Percentiles rank a stretch among this genome's conserved stretches.
These are phyloP conservation scores for Volucella inanis DNA, from an alignment of 2,888 invertebrate genomes.

Conservation along the genomic window DNA sequence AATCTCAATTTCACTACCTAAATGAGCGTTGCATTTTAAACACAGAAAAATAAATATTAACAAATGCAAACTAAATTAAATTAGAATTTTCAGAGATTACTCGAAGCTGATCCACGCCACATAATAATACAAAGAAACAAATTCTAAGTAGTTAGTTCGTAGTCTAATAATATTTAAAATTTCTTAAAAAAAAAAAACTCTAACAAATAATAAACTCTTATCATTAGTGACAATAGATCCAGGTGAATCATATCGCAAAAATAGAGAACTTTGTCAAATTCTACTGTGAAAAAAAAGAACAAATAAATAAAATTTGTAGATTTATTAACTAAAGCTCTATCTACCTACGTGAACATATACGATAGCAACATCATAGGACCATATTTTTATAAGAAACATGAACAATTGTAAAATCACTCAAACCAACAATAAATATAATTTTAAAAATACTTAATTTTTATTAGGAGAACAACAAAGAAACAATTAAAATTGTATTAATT, in stretches of 20 bases:
- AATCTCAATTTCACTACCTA: too few species aligned
- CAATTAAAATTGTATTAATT: background rate
- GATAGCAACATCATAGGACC: constrained; percentile 66
- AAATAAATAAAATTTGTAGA: constrained; percentile 43
- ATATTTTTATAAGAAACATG: constrained; percentile 70
- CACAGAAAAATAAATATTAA: too few species aligned
- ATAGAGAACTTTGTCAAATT: constrained; percentile 60
- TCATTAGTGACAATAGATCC: constrained; percentile 69
- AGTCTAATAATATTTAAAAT: background rate
- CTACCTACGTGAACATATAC: constrained; percentile 35
- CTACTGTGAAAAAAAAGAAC: constrained; percentile 20
- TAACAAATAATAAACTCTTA: constrained; percentile 37
- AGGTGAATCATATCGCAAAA: constrained; percentile 72
- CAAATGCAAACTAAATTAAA: too few species aligned
- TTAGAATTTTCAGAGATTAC: too few species aligned
- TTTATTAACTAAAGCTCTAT: constrained; percentile 25
- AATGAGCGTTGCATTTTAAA: too few species aligned
- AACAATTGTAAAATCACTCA: constrained; percentile 42
- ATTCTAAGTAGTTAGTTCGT: too few species aligned
- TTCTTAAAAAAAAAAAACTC: constrained; percentile 18
- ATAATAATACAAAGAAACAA: too few species aligned
- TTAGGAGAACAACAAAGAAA: too few species aligned
- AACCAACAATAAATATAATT: background rate
- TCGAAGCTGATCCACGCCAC: too few species aligned
- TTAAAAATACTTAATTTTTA: constrained; percentile 4